Evolutionary conservation across 2,797 vertebrate genomes (phyloP), one percentile per base, ranked within the genome.

Genomic region (Erpetoichthys calabaricus): DNA sequence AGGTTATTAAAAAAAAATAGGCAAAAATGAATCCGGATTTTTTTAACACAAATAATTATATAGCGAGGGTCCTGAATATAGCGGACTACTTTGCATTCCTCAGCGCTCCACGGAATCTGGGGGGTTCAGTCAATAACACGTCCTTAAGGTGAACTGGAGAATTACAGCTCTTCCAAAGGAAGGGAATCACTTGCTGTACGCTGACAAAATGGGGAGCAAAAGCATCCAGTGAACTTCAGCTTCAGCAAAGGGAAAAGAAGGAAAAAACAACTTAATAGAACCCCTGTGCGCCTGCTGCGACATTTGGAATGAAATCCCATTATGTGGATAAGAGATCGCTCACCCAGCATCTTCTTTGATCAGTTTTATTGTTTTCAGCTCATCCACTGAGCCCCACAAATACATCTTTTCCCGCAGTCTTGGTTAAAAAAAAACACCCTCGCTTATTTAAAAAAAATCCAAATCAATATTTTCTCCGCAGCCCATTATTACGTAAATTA

Each of bases 41-140:
- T n/a, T 7, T 56, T 62, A 58, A 63, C 59, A 64, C 56, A 60
- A 57, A 57, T 57, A 45, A 59, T 56, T 60, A 67, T 67, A 73
- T 72, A 57, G 75, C 71, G 80, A 71, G 73, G 75, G 61, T 83
- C 64, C 75, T 76, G 83, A 81, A 80, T 77, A 79, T 80, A 80
- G 72, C 79, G 53, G 72, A 73, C 57, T 43, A 61, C 68, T 72
- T 68, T 59, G 68, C 72, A 67, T 74, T 69, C 65, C 74, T 79
- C 78, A 59, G 72, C 47, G 80, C 74, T 72, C 70, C 78, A 67
- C 56, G 75, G 68, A 69, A 74, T 80, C 79, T 73, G 77, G 69
- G 75, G 74, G 66, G 79, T 76, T 73, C 73, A 68, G 84, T 76
- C 77, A 76, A 80, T 80, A 65, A 71, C 68, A 75, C 64, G 55